phyloP scores from a whole-genome alignment of 2,113 vertebrate species.

The Ivindomyrus marchei region DNA sequence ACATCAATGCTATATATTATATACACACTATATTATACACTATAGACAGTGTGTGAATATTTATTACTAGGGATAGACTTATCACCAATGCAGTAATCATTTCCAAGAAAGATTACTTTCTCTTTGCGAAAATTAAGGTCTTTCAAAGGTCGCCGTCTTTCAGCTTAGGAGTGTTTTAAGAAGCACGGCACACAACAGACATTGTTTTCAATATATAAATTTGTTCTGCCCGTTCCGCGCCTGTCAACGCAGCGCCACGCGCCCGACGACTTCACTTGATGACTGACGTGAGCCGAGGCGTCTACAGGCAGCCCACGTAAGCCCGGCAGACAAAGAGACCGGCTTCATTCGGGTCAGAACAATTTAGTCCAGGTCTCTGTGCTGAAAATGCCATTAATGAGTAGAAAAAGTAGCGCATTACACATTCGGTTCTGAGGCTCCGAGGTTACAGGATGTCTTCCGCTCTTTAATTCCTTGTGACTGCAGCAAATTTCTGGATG shows the following conservation, averaged over 20 bases:
- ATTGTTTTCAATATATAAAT: background rate
- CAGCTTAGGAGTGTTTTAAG: background rate
- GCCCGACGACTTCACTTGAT: background rate
- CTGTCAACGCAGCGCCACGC: background rate
- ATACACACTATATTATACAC: background rate
- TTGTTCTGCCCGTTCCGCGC: background rate
- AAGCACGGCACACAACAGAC: background rate
- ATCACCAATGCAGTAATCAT: background rate
- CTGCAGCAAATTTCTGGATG: slow-evolving; percentile 32
- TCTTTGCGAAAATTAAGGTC: background rate
- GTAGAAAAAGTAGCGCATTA: slow-evolving; percentile 25
- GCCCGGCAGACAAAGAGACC: background rate
- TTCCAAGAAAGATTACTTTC: background rate
- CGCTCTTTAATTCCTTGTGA: slow-evolving; percentile 53
- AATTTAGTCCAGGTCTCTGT: background rate
- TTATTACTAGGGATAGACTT: background rate
- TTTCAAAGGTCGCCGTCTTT: background rate
- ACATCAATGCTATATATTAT: background rate
- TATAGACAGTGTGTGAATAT: background rate
- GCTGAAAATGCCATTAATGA: background rate
- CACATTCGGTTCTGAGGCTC: slow-evolving; percentile 40
- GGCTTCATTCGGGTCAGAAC: background rate
- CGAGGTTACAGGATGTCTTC: slow-evolving; percentile 27
- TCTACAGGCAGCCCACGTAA: slow-evolving; percentile 24
- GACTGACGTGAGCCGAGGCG: background rate